A percentile compares a stretch with the other conserved stretches of the same genome.
phyloP scores from a whole-genome alignment of 2,113 vertebrate genomes.

The Amazona guildingii region DNA sequence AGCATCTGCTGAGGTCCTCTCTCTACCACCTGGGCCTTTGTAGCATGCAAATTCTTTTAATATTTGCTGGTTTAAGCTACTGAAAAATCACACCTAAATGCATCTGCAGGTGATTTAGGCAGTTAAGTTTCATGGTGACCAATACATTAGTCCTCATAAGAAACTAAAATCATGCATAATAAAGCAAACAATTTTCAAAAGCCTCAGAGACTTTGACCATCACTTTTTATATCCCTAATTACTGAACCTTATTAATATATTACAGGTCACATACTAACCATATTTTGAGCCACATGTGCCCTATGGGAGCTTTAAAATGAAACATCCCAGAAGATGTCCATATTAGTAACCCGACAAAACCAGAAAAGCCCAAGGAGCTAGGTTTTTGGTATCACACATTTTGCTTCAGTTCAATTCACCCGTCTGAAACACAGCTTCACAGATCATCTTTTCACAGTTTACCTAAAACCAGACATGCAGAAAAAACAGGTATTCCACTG shows the following conservation, averaged over 20 bases:
- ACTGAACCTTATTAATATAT: neutral
- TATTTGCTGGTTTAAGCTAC: neutral
- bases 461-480: neutral
- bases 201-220: neutral
- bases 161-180: neutral
- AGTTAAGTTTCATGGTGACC: neutral
- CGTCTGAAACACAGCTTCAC: neutral
- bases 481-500: neutral
- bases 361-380: neutral
- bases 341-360: neutral
- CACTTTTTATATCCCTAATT: neutral
- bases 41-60: neutral
- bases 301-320: neutral
- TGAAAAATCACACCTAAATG: neutral
- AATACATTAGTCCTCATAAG: neutral
- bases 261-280: neutral
- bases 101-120: neutral
- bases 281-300: neutral
- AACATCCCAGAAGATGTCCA: neutral
- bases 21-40: neutral
- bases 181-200: conserved; percentile 4
- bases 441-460: neutral
- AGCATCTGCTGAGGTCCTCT: neutral
- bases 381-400: neutral
- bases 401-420: neutral